Conservation (phyloP, 1,140 invertebrate species). For the Zaprionus gabonicus region DNA sequence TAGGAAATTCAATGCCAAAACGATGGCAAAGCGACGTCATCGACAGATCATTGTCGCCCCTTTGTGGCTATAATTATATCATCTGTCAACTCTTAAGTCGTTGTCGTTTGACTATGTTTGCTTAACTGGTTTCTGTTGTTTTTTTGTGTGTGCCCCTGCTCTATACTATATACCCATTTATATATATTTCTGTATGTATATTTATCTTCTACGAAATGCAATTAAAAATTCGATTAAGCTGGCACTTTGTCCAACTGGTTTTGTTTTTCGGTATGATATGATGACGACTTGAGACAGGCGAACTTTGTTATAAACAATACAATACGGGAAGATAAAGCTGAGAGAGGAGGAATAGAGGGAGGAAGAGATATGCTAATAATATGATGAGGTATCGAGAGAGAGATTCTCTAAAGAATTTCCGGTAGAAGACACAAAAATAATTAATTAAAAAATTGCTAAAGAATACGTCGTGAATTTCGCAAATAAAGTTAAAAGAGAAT, state of each 20-base stretch:
- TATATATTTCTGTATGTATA: conserved; percentile 26
- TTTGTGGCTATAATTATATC: conserved; percentile 66
- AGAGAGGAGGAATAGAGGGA: background rate
- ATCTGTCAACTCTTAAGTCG: conserved; percentile 64
- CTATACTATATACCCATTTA: background rate
- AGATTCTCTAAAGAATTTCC: conserved; percentile 4
- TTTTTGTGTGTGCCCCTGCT: conserved; percentile 13
- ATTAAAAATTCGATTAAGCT: conserved; percentile 59
- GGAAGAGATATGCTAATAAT: background rate
- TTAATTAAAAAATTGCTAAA: background rate
- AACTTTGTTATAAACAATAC: conserved; percentile 3
- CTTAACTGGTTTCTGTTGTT: conserved; percentile 49
- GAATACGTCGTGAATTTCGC: background rate
- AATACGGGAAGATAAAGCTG: background rate
- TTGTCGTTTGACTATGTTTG: conserved; percentile 39
- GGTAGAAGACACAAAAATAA: background rate
- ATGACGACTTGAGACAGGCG: conserved; percentile 9
- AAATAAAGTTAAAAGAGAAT: background rate
- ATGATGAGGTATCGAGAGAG: background rate
- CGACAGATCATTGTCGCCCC: conserved; percentile 49
- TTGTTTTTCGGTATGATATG: conserved; percentile 14
- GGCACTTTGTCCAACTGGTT: conserved; percentile 29
- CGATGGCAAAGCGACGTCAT: conserved; percentile 56
- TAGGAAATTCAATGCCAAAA: conserved; percentile 48
- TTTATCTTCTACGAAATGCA: conserved; percentile 48